These are phyloP conservation scores for Drosophila asahinai DNA, from an alignment of 1,140 invertebrate genomes.

Conservation along the genomic window DNA sequence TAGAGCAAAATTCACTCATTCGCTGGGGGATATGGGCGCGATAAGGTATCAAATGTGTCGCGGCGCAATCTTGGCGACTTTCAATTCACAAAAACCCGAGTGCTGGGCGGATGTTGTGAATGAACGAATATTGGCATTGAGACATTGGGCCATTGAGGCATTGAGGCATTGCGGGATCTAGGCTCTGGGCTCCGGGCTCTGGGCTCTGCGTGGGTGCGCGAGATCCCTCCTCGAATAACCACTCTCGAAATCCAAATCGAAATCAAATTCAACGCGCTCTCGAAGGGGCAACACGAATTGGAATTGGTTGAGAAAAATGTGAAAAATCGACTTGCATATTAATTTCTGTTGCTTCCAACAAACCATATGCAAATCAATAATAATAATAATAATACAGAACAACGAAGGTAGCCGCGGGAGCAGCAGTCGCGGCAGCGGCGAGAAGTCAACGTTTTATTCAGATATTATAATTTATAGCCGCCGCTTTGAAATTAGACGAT, in stretches of 20 bases:
- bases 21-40: constrained; percentile 23
- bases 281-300: constrained; percentile 11
- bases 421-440: constrained; percentile 15
- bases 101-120: constrained; percentile 51
- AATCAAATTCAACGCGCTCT: constrained; percentile 8
- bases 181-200: constrained; percentile 15
- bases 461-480: constrained; percentile 77
- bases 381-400: constrained; percentile 61
- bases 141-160: constrained; percentile 25
- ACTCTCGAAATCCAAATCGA: constrained; percentile 12
- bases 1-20: constrained; percentile 36
- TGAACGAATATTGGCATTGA: constrained; percentile 54
- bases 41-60: constrained; percentile 53
- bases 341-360: constrained; percentile 48
- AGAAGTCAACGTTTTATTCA: constrained; percentile 62
- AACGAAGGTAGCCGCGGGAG: constrained; percentile 24
- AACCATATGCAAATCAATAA: constrained; percentile 73
- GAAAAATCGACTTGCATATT: constrained; percentile 72
- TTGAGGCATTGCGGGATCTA: constrained; percentile 29
- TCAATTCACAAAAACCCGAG: constrained; percentile 39
- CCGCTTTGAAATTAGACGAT: constrained; percentile 79
- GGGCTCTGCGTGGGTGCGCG: constrained; percentile 29
- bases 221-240: constrained; percentile 7
- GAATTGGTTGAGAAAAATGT: constrained; percentile 37
- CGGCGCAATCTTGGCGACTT: constrained; percentile 46